A percentile compares a stretch with the other conserved stretches of the same genome.
Evolutionary conservation across 1,140 invertebrate genomes (phyloP).

Genomic region (Caenorhabditis remanei): DNA sequence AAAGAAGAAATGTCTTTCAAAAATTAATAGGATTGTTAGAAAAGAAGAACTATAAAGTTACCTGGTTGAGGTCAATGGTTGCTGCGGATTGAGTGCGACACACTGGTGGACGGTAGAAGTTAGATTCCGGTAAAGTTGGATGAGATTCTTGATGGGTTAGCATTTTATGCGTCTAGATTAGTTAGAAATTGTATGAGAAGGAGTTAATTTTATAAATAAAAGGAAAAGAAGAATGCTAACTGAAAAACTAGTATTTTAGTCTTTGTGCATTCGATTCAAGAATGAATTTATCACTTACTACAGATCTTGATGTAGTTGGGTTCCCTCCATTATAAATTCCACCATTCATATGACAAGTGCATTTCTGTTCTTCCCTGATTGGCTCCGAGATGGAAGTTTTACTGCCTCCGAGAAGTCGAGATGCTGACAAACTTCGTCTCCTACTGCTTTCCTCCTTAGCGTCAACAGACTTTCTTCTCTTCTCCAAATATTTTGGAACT

Average conservation of each 20-base stretch:
- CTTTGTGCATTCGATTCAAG: background rate
- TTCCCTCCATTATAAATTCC: conserved; percentile 53
- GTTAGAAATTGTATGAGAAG: background rate
- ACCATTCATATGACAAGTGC: conserved; percentile 57
- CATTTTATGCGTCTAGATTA: conserved; percentile 31
- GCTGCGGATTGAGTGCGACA: conserved; percentile 53
- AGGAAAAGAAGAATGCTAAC: background rate
- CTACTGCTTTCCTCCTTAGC: conserved; percentile 45
- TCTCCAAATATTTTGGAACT: conserved; percentile 66
- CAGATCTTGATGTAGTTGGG: conserved; percentile 10
- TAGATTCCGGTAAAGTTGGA: conserved; percentile 30
- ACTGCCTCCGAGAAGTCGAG: conserved; percentile 53
- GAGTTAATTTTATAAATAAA: conserved; percentile 1
- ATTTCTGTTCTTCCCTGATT: conserved; percentile 56
- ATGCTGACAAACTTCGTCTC: conserved; percentile 63
- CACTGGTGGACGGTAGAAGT: conserved; percentile 45
- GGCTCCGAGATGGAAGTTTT: conserved; percentile 54
- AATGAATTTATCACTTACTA: background rate
- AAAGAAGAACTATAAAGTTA: background rate
- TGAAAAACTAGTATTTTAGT: too few species aligned
- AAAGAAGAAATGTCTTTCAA: background rate
- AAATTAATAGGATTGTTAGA: background rate
- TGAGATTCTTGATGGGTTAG: conserved; percentile 54
- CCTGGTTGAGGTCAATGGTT: conserved; percentile 39
- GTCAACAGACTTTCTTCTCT: conserved; percentile 63